Conservation (phyloP, 64 coral and sea anemone species). For the Montipora efflorescens region DNA sequence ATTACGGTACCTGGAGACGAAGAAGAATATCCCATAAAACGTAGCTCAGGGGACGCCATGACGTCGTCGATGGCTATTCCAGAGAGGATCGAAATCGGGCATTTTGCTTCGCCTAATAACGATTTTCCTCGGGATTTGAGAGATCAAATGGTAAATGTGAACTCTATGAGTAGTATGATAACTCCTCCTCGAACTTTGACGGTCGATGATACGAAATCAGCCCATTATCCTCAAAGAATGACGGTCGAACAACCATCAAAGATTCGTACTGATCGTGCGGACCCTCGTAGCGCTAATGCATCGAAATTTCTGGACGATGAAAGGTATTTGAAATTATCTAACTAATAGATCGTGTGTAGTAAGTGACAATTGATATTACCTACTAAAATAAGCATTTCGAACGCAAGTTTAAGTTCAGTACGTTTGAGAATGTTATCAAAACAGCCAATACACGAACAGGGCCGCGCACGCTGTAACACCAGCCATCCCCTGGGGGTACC, state of each 20-base stretch:
- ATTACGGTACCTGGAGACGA: constrained; percentile 55
- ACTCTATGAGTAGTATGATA: constrained; percentile 81
- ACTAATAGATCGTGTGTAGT: too few relatives aligned
- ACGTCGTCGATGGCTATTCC: constrained; percentile 78
- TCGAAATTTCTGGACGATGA: constrained; percentile 56
- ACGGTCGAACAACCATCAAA: constrained; percentile 1
- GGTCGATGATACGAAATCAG: constrained; percentile 88
- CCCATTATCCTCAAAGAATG: constrained; percentile 75
- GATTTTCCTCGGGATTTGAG: constrained; percentile 86
- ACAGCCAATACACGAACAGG: too few relatives aligned
- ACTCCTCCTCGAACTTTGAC: constrained; percentile 96
- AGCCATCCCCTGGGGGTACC: too few relatives aligned
- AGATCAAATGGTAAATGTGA: constrained; percentile 74
- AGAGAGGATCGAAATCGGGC: constrained; percentile 84
- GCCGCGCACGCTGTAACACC: too few relatives aligned
- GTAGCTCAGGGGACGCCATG: constrained; percentile 6
- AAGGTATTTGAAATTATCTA: constrained; percentile 36
- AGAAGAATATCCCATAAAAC: constrained; percentile 28
- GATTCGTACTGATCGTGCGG: neutral
- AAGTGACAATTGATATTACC: too few relatives aligned
- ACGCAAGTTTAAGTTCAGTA: too few relatives aligned
- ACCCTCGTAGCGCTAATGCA: neutral
- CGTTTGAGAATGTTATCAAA: too few relatives aligned
- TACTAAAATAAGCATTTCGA: too few relatives aligned
- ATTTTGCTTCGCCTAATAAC: constrained; percentile 44